These are phyloP conservation scores for Eidolon helvum DNA, from an alignment of 2,113 vertebrate species.

Conservation along the genomic window DNA sequence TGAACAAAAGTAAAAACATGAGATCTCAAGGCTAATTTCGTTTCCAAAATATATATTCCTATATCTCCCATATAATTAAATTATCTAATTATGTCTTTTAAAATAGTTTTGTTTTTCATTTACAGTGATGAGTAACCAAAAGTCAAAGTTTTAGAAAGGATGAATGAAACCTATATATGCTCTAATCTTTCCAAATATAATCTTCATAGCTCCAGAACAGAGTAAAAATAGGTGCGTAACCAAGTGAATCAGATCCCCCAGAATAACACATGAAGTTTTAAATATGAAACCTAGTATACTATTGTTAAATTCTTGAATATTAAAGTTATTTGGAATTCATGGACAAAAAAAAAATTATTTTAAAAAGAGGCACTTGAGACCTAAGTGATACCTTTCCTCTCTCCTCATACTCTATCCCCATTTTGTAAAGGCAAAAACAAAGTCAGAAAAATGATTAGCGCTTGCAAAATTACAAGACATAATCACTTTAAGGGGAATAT, in stretches of 20 bases:
- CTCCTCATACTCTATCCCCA: neutral
- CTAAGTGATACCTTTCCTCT: neutral
- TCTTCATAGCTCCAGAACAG: slow-evolving; percentile 33
- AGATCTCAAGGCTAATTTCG: neutral
- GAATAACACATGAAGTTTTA: slow-evolving; percentile 42
- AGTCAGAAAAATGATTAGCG: neutral
- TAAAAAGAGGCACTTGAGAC: neutral
- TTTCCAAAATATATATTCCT: neutral
- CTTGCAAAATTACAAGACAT: neutral
- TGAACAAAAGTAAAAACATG: neutral
- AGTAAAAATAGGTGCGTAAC: slow-evolving; percentile 49
- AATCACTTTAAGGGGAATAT: neutral
- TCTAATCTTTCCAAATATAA: slow-evolving; percentile 44
- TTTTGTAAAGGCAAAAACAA: slow-evolving; percentile 21
- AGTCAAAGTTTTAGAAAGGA: slow-evolving; percentile 42
- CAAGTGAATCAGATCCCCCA: slow-evolving; percentile 54
- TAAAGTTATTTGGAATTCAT: slow-evolving; percentile 19
- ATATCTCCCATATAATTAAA: neutral
- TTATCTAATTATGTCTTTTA: neutral
- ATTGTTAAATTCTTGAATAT: slow-evolving; percentile 2
- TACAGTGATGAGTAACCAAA: neutral
- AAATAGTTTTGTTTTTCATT: slow-evolving; percentile 20
- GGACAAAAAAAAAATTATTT: neutral
- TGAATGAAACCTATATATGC: slow-evolving; percentile 42
- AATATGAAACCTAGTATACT: slow-evolving; percentile 25